These are phyloP conservation scores for Megatriorchis doriae DNA, from an alignment of 2,113 vertebrate species.

Conservation along the genomic window DNA sequence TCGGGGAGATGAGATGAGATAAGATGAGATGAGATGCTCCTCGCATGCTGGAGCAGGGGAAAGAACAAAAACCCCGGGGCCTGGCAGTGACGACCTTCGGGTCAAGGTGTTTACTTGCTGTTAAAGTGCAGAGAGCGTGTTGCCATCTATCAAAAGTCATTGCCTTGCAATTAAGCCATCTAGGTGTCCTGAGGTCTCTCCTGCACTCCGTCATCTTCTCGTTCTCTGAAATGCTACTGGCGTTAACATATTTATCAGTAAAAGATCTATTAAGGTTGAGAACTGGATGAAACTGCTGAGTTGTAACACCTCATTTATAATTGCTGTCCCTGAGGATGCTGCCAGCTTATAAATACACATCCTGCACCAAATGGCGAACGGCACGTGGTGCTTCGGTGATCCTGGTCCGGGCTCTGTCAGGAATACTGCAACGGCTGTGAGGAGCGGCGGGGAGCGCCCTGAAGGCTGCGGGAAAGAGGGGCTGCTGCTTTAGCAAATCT, in stretches of 20 bases:
- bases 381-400: neutral
- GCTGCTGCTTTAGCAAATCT: neutral
- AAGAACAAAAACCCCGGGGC: neutral
- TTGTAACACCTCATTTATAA: neutral
- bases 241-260: slow-evolving; percentile 27
- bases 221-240: neutral
- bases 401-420: neutral
- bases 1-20: neutral
- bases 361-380: accelerated
- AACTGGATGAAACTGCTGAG: slow-evolving; percentile 6
- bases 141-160: neutral
- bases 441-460: neutral
- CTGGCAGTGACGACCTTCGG: neutral
- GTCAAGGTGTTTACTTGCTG: neutral
- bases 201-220: neutral
- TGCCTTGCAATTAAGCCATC: neutral
- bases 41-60: neutral
- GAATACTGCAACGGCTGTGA: neutral
- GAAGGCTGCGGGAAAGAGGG: neutral
- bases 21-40: neutral
- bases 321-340: neutral
- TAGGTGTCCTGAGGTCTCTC: neutral
- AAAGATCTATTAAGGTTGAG: neutral
- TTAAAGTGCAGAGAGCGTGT: accelerated
- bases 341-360: neutral